A percentile compares a stretch with the other conserved stretches of the same genome.
Conservation (phyloP, 2,797 vertebrate genomes). For the Anguilla megastoma region DNA sequence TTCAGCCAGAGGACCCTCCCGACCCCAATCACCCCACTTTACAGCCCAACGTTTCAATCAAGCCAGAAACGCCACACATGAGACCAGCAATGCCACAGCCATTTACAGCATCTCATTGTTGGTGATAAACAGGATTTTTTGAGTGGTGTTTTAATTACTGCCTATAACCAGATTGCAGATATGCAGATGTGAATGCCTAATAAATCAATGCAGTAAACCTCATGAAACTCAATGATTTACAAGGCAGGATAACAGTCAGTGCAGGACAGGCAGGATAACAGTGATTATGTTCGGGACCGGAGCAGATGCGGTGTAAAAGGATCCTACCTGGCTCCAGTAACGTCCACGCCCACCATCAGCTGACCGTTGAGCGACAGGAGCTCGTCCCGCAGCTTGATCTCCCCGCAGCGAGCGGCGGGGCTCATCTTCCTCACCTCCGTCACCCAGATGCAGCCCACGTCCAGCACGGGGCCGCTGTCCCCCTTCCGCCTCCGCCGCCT, state of each 20-base stretch:
- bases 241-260: too few species aligned
- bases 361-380: constrained; percentile 92
- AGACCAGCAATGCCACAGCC: neutral
- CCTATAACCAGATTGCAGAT: neutral
- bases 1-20: neutral
- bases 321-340: constrained; percentile 88
- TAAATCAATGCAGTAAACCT: neutral
- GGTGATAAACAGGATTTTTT: neutral
- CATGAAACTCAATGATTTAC: neutral
- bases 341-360: constrained; percentile 95
- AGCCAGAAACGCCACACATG: neutral
- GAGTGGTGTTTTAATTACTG: neutral
- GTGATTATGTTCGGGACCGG: too few species aligned
- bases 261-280: too few species aligned
- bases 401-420: constrained; percentile 80
- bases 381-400: constrained; percentile 88
- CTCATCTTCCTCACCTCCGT: constrained; percentile 92
- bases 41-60: neutral
- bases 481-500: constrained; percentile 78
- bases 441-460: constrained; percentile 95
- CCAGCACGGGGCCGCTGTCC: constrained; percentile 82
- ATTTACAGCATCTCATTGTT: neutral
- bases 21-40: neutral
- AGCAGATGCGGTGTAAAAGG: neutral
- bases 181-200: neutral